Base-by-base conservation (phyloP, 1,140 invertebrate genomes). In the roundworm (Caenorhabditis elegans) region DNA sequence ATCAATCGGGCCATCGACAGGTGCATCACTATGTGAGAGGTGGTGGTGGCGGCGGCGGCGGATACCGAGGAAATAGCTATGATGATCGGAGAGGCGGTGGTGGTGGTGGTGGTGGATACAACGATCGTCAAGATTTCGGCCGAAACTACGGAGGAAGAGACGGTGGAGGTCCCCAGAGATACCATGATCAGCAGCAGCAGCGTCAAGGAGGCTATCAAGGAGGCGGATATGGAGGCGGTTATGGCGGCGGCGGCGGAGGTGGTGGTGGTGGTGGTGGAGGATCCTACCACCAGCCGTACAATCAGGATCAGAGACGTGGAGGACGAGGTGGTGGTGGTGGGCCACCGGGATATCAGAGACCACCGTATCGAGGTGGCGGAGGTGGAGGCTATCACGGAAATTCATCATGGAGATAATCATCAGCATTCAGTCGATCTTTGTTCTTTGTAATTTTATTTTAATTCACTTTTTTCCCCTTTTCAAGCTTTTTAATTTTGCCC, bases 91-190 rank as follows among this genome's bases (percentile, higher is more conserved):
- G 49, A 51, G 17, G 48, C 19, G 49, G 80, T 49, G 75, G 75
- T n/a, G 34, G 79, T 8, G 43, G 70, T 17, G 80, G 80, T 19
- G 80, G 80, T 24, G 80, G 80, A 43, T 36, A 60, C 24, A 36
- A 39, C 3, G 53, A 47, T 26, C 46, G 34, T 11, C 31, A 13
- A 13, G 47, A 65, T 36, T 46, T 15, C 11, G 80, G 83, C 10
- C 76, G 83, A 36, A 53, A 51, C 53, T 83, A 79, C 39, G 49
- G 39, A 15, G 76, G 76, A 82, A 48, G 51, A 80, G 78, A 46
- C 82, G 49, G 55, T 5, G 70, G 70, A 39, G 60, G 80, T 24
- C 39, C 39, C 43, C 60, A 83, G 22, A 19, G 55, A 1, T 24
- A 78, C 43, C 48, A 46, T 17, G 36, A 79, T 47, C 24, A 79